Base-by-base conservation (phyloP, 2,113 vertebrate genomes). In the Pygoscelis adeliae region DNA sequence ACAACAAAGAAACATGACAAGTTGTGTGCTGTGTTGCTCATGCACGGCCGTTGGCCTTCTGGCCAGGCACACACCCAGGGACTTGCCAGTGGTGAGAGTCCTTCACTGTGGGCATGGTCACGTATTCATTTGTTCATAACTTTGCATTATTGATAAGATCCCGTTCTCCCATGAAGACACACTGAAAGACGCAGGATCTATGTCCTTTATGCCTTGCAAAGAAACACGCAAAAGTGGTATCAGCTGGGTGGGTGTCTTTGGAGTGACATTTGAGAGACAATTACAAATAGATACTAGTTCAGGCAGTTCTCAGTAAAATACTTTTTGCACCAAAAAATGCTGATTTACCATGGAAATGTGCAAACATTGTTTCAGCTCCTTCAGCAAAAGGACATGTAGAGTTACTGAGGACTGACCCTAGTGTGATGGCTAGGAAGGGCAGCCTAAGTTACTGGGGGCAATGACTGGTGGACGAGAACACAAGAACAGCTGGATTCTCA, bases 141-240 rank as follows among this genome's bases (percentile, higher is more conserved):
- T 47, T 72, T 22, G 36, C 36, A 13, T 9, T 34, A 10, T 18
- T 56, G 56, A 4, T 59, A 30, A 30, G n/a, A 55, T 38, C 29
- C n/a, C 38, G 3, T 4, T n/a, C 17, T 78, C 61, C 23, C 13
- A 29, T 44, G 13, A 69, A 61, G 36, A 72, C 25, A 18, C 21
- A 30, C 34, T 55, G 23, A n/a, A 67, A 72, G 59, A 44, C 79
- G 30, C 11, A 32, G 20, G 36, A 25, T 49, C 27, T 44, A 1
- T 4, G 7, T 81, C 47, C 52, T 58, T 52, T 19, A 9, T 27
- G 21, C 8, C 40, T 22, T 70, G 8, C 38, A 73, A 14, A 53
- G 61, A 49, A 62, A 40, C 1, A 0, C 9, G 36, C 19, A 23
- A 30, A 47, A 30, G 13, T 5, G 12, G 0, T 13, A 11, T 2